Conservation (phyloP, 2,113 vertebrate species). For the Chunga burmeisteri region DNA sequence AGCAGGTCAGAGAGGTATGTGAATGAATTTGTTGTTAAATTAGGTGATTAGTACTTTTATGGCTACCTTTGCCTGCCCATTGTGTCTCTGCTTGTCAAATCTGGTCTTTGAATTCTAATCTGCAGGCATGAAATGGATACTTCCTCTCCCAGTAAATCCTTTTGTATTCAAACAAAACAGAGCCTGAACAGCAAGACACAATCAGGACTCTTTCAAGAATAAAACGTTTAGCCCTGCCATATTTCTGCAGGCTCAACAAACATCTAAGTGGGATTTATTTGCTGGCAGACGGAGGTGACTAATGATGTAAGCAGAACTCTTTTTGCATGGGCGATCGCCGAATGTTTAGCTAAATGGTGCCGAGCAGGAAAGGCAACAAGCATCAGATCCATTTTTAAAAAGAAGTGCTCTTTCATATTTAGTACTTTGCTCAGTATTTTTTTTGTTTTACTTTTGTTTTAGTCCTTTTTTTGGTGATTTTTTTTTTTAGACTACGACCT, state of each 20-base stretch:
- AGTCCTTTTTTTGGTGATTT: not conserved
- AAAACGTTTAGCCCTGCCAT: not conserved
- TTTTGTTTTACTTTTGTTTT: not conserved
- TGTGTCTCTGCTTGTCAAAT: not conserved
- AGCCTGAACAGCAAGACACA: not conserved
- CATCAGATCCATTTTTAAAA: not conserved
- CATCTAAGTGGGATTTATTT: slow-evolving; percentile 8
- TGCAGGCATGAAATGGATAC: not conserved
- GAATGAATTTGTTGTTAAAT: not conserved
- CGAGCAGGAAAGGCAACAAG: not conserved
- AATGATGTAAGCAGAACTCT: not conserved
- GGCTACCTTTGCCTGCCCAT: not conserved
- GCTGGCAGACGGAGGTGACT: not conserved
- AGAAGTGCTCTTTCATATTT: not conserved
- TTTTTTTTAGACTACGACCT: not conserved
- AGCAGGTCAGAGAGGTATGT: not conserved
- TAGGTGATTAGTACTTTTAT: not conserved
- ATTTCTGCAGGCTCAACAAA: not conserved
- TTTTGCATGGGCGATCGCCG: not conserved
- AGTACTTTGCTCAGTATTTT: not conserved
- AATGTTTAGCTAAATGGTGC: not conserved
- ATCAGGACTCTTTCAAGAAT: not conserved
- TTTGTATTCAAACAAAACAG: not conserved
- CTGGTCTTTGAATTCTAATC: not conserved
- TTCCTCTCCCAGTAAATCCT: not conserved